Evolutionary conservation across 2,113 vertebrate genomes (phyloP).

Genomic region (Tinamus guttatus): DNA sequence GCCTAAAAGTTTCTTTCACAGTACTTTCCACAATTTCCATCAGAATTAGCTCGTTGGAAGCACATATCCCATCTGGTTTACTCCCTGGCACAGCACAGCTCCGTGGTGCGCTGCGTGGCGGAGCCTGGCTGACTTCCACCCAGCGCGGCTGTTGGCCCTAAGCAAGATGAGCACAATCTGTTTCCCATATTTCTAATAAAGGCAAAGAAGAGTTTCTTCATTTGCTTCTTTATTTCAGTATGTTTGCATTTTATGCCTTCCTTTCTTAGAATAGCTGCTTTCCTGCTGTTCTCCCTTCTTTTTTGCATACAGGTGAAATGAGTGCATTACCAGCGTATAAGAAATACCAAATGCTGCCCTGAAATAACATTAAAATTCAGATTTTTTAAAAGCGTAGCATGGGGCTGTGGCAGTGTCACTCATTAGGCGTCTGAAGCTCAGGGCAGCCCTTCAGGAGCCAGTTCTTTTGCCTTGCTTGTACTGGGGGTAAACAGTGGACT

Average conservation of each 20-base stretch:
- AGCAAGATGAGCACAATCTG: constrained; percentile 78
- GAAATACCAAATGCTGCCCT: constrained; percentile 8
- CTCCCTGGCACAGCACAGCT: constrained; percentile 65
- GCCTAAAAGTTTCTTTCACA: constrained; percentile 72
- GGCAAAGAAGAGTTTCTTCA: constrained; percentile 57
- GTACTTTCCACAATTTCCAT: constrained; percentile 70
- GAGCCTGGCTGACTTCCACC: constrained; percentile 71
- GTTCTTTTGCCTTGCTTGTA: neutral
- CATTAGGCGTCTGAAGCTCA: neutral
- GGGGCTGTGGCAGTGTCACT: neutral
- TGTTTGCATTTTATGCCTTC: constrained; percentile 57
- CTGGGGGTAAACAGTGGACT: neutral
- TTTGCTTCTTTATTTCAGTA: constrained; percentile 68
- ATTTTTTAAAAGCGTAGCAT: neutral
- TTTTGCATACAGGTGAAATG: constrained; percentile 63
- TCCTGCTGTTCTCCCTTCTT: constrained; percentile 37
- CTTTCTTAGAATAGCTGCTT: constrained; percentile 59
- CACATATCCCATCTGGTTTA: constrained; percentile 80
- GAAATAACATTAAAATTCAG: constrained; percentile 31
- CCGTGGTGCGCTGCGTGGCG: constrained; percentile 61
- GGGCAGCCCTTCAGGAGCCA: neutral
- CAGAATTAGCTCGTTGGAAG: constrained; percentile 74
- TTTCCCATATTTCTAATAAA: constrained; percentile 75
- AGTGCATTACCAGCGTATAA: neutral
- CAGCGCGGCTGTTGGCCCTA: constrained; percentile 61